A percentile compares a stretch with the other conserved stretches of the same genome.
Conservation (phyloP, 2,888 invertebrate species). For the Diarsia brunnea region DNA sequence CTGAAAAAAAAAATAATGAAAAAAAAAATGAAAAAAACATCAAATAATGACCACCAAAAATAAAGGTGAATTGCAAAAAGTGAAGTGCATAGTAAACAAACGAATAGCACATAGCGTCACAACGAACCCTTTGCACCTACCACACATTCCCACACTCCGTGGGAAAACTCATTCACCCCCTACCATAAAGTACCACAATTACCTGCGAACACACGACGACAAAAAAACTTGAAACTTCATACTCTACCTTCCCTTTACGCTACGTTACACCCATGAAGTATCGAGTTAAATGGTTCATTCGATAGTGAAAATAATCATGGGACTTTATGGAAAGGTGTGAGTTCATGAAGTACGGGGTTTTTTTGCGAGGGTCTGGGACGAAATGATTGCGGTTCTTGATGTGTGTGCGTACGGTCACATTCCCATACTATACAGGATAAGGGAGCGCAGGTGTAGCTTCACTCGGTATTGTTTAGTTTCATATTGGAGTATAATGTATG, state of each 20-base stretch:
- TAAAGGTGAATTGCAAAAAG: constrained; percentile 45
- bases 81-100: constrained; percentile 70
- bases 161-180: constrained; percentile 82
- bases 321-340: constrained; percentile 79
- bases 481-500: constrained; percentile 34
- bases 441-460: constrained; percentile 83
- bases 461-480: constrained; percentile 69
- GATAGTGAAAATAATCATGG: constrained; percentile 67
- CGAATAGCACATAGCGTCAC: constrained; percentile 62
- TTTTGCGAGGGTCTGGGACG: constrained; percentile 55
- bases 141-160: constrained; percentile 89
- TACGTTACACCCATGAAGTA: constrained; percentile 76
- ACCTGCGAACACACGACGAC: constrained; percentile 65
- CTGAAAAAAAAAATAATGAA: too few species aligned
- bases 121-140: constrained; percentile 85
- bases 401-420: constrained; percentile 80
- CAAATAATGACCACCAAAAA: constrained; percentile 20
- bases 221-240: constrained; percentile 80
- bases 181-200: constrained; percentile 82
- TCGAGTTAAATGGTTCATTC: constrained; percentile 67
- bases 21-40: too few species aligned
- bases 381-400: constrained; percentile 76
- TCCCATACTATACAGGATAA: constrained; percentile 87
- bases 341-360: constrained; percentile 77
- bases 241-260: constrained; percentile 76